Conservation (phyloP, 2,113 vertebrate genomes). For the Rhinichthys klamathensis region DNA sequence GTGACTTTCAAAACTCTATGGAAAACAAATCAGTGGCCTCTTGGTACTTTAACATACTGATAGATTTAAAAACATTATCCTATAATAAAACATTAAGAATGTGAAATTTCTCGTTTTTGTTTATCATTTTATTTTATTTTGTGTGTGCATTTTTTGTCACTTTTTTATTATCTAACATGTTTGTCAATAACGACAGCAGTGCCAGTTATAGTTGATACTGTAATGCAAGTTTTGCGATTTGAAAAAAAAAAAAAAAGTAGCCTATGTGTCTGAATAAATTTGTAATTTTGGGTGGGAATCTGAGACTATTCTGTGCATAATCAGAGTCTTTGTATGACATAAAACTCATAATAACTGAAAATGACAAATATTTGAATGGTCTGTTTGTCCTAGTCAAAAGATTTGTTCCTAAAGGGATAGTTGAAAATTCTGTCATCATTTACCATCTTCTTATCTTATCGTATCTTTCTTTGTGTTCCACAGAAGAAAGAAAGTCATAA, state of each 20-base stretch:
- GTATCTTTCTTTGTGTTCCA: not conserved
- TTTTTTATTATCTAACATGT: not conserved
- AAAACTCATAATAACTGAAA: not conserved
- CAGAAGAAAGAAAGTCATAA: not conserved
- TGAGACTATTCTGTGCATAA: not conserved
- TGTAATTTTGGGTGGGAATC: not conserved
- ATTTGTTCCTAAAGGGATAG: not conserved
- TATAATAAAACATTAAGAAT: no score
- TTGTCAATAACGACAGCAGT: not conserved
- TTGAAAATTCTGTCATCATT: not conserved
- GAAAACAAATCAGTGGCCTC: not conserved
- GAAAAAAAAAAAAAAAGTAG: not conserved
- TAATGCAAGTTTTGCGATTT: not conserved
- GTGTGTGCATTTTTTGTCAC: not conserved
- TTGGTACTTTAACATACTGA: not conserved
- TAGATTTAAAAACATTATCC: not conserved
- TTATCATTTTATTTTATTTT: not conserved
- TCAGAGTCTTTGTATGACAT: not conserved
- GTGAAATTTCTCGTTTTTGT: no score
- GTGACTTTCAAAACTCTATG: not conserved
- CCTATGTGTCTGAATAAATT: not conserved
- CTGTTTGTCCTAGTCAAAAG: not conserved
- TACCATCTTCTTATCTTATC: not conserved
- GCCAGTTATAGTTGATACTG: not conserved
- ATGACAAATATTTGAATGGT: not conserved